Evolutionary conservation across 2,113 vertebrate genomes (phyloP), one percentile per base, ranked within the genome.

Genomic region (Ictidomys tridecemlineatus): DNA sequence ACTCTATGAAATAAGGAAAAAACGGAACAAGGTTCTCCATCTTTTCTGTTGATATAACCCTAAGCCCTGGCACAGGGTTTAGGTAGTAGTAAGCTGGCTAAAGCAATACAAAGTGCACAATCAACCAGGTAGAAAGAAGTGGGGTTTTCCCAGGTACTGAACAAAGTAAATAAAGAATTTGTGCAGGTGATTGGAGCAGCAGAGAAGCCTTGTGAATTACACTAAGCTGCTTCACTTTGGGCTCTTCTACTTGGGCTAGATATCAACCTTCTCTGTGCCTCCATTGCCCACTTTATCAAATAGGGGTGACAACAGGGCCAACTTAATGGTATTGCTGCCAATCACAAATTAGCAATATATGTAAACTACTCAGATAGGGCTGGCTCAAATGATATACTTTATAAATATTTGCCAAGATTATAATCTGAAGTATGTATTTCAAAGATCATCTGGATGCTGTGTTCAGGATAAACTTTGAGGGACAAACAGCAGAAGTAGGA

Each of bases 391-490:
- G 45, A 28, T 11, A 3, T 45, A 16, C 42, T 91, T 94, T 56
- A 70, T n/a, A 65, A 89, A 48, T 79, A 11, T 82, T 95, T 89
- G 34, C 51, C 89, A 74, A 91, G 61, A 58, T 28, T 73, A 42
- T 63, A 69, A 51, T 77, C 51, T 92, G 48, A 93, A 93, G 26
- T 61, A 72, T 20, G 58, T 30, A 24, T 78, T 92, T 83, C 73
- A 51, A 93, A 92, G 45, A 72, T 70, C 74, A 74, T 30, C 24
- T 91, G 53, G 32, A 28, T 63, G 3, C 22, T 85, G 18, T 18
- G 2, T 34, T 39, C 30, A 76, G 24, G 5, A 87, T 28, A 92
- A 70, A 87, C 34, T 80, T 58, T 63, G 61, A 45, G 18, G 20
- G 17, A 53, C n/a, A 89, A 77, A 91, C 17, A 45, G 14, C 6